Percentiles rank a stretch among this genome's conserved stretches.
These are phyloP conservation scores for Hypselothyrea guttata DNA, from an alignment of 2,888 invertebrate genomes.

Conservation along the genomic window DNA sequence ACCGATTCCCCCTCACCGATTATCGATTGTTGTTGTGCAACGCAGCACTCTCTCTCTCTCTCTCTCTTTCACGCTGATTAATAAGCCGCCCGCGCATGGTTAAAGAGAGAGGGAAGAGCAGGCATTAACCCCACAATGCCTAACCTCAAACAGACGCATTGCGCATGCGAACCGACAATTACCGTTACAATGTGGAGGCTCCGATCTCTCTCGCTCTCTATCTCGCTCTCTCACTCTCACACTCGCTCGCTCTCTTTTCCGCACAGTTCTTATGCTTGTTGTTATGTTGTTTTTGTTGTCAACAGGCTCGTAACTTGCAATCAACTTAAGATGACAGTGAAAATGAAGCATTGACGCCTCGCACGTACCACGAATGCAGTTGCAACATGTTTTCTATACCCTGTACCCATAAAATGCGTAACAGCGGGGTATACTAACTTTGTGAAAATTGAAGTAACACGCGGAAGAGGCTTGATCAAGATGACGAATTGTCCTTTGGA, in stretches of 20 bases:
- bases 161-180: slow-evolving; percentile 46
- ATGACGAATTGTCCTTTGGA: too few species aligned
- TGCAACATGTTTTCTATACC: slow-evolving; percentile 25
- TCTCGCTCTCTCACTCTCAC: too few species aligned
- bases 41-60: slow-evolving; percentile 9
- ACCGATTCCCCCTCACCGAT: slow-evolving; percentile 6
- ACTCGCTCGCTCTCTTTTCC: too few species aligned
- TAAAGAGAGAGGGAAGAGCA: slow-evolving; percentile 24
- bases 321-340: slow-evolving; percentile 82
- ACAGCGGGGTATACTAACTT: too few species aligned
- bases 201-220: too few species aligned
- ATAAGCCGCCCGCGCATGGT: slow-evolving; percentile 65
- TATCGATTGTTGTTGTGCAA: slow-evolving; percentile 11
- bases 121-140: slow-evolving; percentile 51
- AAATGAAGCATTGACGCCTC: slow-evolving; percentile 81
- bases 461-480: too few species aligned
- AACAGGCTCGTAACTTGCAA: slow-evolving; percentile 81
- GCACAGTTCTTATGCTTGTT: slow-evolving; percentile 29
- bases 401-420: too few species aligned
- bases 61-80: slow-evolving; percentile 51
- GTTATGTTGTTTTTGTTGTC: slow-evolving; percentile 56
- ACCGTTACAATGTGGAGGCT: slow-evolving; percentile 45
- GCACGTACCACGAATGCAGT: slow-evolving; percentile 74
- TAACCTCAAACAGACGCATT: slow-evolving; percentile 34
- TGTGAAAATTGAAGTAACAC: too few species aligned